Evolutionary conservation across 1,140 invertebrate species (phyloP).

Genomic region (Tetraneura akinire): DNA sequence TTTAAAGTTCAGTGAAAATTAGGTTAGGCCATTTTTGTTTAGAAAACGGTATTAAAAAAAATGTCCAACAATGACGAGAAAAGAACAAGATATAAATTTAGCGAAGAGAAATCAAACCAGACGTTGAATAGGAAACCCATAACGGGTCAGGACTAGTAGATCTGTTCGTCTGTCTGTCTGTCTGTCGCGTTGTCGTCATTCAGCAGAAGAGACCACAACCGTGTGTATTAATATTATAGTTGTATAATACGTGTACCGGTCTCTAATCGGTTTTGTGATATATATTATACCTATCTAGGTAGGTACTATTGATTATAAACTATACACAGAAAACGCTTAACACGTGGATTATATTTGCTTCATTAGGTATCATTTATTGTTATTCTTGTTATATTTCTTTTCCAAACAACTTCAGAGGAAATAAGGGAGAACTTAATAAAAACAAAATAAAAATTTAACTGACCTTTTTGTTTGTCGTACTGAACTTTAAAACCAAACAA

Average conservation of each 20-base stretch:
- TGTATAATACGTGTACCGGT: not conserved
- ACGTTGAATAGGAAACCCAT: slow-evolving; percentile 46
- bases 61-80: slow-evolving; percentile 13
- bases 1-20: not conserved
- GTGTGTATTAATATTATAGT: not conserved
- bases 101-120: slow-evolving; percentile 51
- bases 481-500: not conserved
- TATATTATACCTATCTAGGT: no score
- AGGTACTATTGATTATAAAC: no score
- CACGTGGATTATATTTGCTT: no score
- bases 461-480: not conserved
- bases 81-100: slow-evolving; percentile 47
- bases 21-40: slow-evolving; percentile 35
- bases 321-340: no score
- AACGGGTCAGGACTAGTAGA: slow-evolving; percentile 34
- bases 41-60: slow-evolving; percentile 32
- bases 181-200: not conserved
- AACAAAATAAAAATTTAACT: not conserved
- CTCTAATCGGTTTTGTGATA: not conserved
- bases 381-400: no score
- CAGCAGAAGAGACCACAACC: not conserved
- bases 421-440: not conserved
- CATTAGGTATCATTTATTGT: no score
- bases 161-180: slow-evolving; percentile 8
- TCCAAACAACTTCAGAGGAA: no score